These are phyloP conservation scores for Mirza zaza DNA, from an alignment of 2,113 vertebrate species.

Conservation along the genomic window DNA sequence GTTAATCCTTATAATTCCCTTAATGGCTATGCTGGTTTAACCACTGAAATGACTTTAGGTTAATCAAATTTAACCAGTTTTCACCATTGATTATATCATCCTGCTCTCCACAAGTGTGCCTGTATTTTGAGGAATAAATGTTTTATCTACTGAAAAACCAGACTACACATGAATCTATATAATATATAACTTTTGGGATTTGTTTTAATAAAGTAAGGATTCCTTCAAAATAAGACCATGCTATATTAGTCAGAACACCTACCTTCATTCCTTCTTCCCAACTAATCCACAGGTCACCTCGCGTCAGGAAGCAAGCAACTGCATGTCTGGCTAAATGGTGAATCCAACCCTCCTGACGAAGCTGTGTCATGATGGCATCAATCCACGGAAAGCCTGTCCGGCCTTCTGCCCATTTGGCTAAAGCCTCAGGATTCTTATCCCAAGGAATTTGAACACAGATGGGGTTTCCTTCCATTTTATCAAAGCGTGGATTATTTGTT, in stretches of 20 bases:
- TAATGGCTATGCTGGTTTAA: not conserved
- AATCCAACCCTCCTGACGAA: constrained; percentile 98
- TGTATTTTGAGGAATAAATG: not conserved
- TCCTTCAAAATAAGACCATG: not conserved
- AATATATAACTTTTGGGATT: not conserved
- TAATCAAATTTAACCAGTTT: not conserved
- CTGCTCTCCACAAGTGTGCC: not conserved
- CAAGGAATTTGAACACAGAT: constrained; percentile 98
- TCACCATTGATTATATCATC: not conserved
- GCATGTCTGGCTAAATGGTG: constrained; percentile 98
- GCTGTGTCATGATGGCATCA: constrained; percentile 98
- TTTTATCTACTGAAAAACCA: constrained; percentile 21
- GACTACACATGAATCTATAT: not conserved
- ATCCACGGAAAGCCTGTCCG: constrained; percentile 98
- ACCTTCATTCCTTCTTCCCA: constrained; percentile 99
- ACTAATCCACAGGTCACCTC: constrained; percentile 97
- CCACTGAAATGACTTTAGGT: not conserved
- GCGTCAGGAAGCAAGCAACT: constrained; percentile 95
- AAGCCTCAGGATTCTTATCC: constrained; percentile 95
- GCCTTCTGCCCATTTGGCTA: constrained; percentile 98
- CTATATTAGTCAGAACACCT: constrained; percentile 23
- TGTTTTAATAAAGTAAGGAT: not conserved
- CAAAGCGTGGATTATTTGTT: constrained; percentile 96
- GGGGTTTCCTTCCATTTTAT: constrained; percentile 98
- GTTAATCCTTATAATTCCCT: constrained; percentile 8